Percentiles rank a stretch among this genome's conserved stretches.
Conservation (phyloP, 2,888 invertebrate genomes). For the Rhyacophila evoluta region DNA sequence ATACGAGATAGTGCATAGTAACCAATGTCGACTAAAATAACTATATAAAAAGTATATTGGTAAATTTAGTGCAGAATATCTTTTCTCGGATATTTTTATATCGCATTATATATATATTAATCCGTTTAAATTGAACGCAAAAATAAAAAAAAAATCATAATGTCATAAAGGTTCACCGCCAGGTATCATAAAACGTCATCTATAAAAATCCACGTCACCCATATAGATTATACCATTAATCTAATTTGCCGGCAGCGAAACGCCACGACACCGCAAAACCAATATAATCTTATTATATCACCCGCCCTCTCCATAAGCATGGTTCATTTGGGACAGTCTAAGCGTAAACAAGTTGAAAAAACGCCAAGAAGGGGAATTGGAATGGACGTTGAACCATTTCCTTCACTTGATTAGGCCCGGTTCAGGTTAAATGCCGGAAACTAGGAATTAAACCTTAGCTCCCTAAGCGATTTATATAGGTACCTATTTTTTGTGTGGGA, state of each 20-base stretch:
- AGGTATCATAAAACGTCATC: background rate
- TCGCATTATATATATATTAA: no score
- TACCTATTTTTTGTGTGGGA: background rate
- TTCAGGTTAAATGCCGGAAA: conserved; percentile 7
- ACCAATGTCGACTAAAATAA: no score
- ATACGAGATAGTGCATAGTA: no score
- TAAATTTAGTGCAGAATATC: no score
- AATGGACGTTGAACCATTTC: conserved; percentile 26
- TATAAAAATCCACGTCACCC: conserved; percentile 2
- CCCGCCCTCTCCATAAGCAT: conserved; percentile 27
- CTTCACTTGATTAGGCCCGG: background rate
- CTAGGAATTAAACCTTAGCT: background rate
- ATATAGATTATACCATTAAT: conserved; percentile 40
- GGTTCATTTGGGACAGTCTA: conserved; percentile 43
- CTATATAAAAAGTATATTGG: no score
- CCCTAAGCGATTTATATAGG: conserved; percentile 3
- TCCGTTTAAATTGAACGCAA: no score
- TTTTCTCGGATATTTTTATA: no score
- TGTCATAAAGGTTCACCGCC: background rate
- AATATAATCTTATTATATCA: conserved; percentile 41
- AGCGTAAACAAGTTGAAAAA: conserved; percentile 49
- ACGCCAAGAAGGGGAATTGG: conserved; percentile 35
- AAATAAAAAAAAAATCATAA: background rate
- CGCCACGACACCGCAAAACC: conserved; percentile 12
- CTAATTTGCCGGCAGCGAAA: conserved; percentile 15